phyloP scores from a whole-genome alignment of 2,888 invertebrate species.

The Drosophila cognata region DNA sequence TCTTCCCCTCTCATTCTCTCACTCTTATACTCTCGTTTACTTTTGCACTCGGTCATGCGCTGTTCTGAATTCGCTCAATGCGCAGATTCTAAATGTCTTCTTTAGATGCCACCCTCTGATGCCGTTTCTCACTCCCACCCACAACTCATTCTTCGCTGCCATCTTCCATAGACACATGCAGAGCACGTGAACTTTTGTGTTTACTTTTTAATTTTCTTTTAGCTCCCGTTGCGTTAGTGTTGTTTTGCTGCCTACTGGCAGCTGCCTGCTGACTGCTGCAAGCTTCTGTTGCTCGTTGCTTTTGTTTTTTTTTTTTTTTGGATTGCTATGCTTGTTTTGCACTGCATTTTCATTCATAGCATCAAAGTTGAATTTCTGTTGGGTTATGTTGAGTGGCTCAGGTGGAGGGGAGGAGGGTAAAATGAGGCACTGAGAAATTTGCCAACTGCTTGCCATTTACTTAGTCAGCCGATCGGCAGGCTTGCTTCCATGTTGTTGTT shows the following conservation, averaged over 20 bases:
- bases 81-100: slow-evolving; percentile 52
- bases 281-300: slow-evolving; percentile 54
- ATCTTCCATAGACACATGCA: slow-evolving; percentile 48
- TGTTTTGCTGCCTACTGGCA: slow-evolving; percentile 26
- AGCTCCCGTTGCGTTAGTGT: slow-evolving; percentile 37
- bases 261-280: slow-evolving; percentile 33
- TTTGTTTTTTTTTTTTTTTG: slow-evolving; percentile 38
- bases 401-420: not conserved
- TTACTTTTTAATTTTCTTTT: slow-evolving; percentile 75
- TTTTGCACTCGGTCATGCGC: slow-evolving; percentile 50
- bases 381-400: slow-evolving; percentile 7
- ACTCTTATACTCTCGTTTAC: slow-evolving; percentile 5
- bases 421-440: slow-evolving; percentile 27
- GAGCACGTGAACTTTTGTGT: slow-evolving; percentile 79
- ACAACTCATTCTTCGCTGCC: slow-evolving; percentile 16
- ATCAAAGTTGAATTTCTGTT: slow-evolving; percentile 26
- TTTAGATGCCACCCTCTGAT: slow-evolving; percentile 6
- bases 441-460: slow-evolving; percentile 52
- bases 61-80: slow-evolving; percentile 26
- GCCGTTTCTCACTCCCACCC: not conserved
- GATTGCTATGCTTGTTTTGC: slow-evolving; percentile 49
- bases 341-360: slow-evolving; percentile 70
- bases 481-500: slow-evolving; percentile 21
- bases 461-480: slow-evolving; percentile 61
- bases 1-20: slow-evolving; percentile 1